Percentiles rank a stretch among this genome's conserved stretches.
Conservation (phyloP, 1,140 invertebrate genomes). For the Homarus americanus region DNA sequence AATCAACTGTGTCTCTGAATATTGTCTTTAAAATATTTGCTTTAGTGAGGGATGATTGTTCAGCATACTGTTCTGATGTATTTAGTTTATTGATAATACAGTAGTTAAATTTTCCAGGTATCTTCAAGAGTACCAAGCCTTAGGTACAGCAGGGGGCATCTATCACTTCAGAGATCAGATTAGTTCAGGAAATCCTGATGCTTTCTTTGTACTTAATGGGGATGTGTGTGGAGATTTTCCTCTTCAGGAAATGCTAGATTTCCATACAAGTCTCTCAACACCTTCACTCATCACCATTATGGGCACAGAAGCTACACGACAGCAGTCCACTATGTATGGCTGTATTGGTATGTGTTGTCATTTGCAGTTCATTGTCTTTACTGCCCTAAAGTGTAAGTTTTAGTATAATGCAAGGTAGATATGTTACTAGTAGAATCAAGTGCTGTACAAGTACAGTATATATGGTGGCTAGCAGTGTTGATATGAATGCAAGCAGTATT, state of each 20-base stretch:
- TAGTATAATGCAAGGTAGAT: too few relatives aligned
- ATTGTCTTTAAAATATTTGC: too few relatives aligned
- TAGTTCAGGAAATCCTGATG: slow-evolving; percentile 90
- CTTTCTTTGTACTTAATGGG: slow-evolving; percentile 97
- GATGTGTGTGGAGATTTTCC: slow-evolving; percentile 98
- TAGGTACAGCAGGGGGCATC: slow-evolving; percentile 98
- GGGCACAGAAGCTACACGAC: slow-evolving; percentile 93
- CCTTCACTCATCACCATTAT: slow-evolving; percentile 83
- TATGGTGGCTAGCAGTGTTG: too few relatives aligned
- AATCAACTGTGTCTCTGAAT: too few relatives aligned
- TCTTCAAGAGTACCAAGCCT: slow-evolving; percentile 88
- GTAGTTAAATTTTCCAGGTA: slow-evolving; percentile 70
- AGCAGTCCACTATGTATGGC: slow-evolving; percentile 96
- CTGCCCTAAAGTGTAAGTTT: too few relatives aligned
- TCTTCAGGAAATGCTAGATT: slow-evolving; percentile 89
- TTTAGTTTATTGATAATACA: too few relatives aligned
- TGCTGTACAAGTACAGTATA: too few relatives aligned
- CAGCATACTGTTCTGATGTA: too few relatives aligned
- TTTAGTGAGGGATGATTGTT: too few relatives aligned
- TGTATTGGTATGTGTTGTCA: slow-evolving; percentile 89
- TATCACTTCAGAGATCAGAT: slow-evolving; percentile 99
- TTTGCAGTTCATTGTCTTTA: too few relatives aligned
- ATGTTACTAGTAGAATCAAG: too few relatives aligned
- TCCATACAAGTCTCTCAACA: slow-evolving; percentile 82
- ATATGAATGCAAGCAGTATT: too few relatives aligned